Evolutionary conservation across 2,113 vertebrate species (phyloP).

Genomic region (Acanthisitta chloris): DNA sequence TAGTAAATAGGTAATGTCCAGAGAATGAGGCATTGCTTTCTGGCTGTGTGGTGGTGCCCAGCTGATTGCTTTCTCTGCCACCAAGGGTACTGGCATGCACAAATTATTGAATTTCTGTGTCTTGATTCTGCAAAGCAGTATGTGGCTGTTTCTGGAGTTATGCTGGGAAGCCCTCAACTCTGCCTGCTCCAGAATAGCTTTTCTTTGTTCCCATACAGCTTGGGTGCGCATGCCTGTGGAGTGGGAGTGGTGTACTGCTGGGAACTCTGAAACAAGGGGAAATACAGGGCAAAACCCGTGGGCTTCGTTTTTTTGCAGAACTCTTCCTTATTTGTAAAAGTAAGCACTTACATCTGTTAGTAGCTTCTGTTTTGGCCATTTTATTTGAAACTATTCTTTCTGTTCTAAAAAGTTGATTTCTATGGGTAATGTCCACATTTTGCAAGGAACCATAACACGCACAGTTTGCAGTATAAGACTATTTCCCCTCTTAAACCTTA

Average conservation of each 20-base stretch:
- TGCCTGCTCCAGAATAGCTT: background rate
- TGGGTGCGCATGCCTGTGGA: accelerated
- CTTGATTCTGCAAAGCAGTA: background rate
- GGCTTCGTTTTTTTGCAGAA: background rate
- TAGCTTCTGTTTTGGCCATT: background rate
- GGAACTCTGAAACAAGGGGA: background rate
- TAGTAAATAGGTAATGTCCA: background rate
- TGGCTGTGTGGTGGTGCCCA: background rate
- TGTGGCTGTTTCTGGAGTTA: background rate
- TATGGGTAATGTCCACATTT: background rate
- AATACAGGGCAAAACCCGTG: background rate
- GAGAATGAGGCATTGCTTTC: background rate
- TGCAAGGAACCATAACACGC: background rate
- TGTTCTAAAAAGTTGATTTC: background rate
- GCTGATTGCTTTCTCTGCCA: accelerated
- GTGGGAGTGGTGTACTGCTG: accelerated
- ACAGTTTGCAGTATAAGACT: background rate
- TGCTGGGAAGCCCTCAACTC: background rate
- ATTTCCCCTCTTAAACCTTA: accelerated
- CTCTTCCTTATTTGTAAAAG: background rate
- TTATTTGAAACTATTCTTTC: background rate
- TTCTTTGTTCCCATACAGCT: background rate
- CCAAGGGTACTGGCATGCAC: background rate
- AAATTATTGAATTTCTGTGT: background rate
- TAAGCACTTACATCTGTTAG: background rate